Conservation (phyloP, 2,888 invertebrate genomes). For the Nebria salina region DNA sequence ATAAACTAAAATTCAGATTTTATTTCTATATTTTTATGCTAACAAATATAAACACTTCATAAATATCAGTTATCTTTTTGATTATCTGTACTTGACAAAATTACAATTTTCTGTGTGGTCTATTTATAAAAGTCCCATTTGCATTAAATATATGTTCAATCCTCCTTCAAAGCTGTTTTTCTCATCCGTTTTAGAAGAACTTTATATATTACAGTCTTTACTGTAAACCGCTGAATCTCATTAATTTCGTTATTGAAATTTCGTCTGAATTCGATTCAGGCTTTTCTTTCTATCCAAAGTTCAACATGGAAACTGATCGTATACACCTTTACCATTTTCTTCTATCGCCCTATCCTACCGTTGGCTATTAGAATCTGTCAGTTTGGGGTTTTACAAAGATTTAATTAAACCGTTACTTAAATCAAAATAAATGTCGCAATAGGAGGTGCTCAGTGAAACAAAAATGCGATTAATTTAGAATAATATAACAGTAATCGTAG, state of each 20-base stretch:
- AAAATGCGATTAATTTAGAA: neutral
- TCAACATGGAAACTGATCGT: slow-evolving; percentile 2
- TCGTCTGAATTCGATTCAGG: slow-evolving; percentile 39
- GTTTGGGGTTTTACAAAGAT: slow-evolving; percentile 17
- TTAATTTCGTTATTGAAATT: slow-evolving; percentile 44
- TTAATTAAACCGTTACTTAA: slow-evolving; percentile 28
- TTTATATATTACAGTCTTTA: neutral
- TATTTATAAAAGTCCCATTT: too few relatives aligned
- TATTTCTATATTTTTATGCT: neutral
- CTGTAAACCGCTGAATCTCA: slow-evolving; percentile 27
- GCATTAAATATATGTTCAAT: neutral
- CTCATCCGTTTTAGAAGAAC: neutral
- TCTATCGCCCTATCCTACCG: slow-evolving; percentile 7
- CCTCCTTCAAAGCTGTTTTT: neutral
- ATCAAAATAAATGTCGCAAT: neutral
- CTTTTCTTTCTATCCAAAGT: slow-evolving; percentile 34
- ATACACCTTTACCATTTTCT: neutral
- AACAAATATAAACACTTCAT: neutral
- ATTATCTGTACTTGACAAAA: neutral
- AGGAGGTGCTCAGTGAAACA: neutral
- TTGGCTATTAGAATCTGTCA: slow-evolving; percentile 19
- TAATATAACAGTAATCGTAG: neutral
- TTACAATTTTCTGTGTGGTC: neutral
- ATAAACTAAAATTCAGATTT: neutral
- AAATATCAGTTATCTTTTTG: neutral